Conservation (phyloP, 2,888 invertebrate species). For the Trimorus sp. region DNA sequence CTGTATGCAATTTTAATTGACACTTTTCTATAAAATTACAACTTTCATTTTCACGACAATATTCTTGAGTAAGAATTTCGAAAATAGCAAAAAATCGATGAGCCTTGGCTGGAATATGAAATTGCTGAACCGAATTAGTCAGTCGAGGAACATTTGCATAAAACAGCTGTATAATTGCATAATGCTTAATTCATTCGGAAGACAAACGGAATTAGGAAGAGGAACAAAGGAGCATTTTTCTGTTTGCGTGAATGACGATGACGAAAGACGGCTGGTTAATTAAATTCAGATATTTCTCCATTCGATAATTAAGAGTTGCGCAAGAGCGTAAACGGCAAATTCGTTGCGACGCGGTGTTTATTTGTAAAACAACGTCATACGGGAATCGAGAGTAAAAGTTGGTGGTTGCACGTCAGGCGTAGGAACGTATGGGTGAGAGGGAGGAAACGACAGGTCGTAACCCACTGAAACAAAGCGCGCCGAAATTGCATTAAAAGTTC, state of each 20-base stretch:
- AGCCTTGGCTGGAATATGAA: not conserved
- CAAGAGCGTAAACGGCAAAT: slow-evolving; percentile 14
- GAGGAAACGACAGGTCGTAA: slow-evolving; percentile 11
- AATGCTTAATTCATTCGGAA: slow-evolving; percentile 24
- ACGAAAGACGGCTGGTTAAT: slow-evolving; percentile 37
- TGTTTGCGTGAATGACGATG: slow-evolving; percentile 27
- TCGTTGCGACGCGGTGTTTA: slow-evolving; percentile 19
- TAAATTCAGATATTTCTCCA: slow-evolving; percentile 37
- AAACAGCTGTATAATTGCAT: slow-evolving; percentile 28
- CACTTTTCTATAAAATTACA: too few relatives aligned
- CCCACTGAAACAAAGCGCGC: slow-evolving; percentile 13
- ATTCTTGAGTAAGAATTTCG: too few relatives aligned
- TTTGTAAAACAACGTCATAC: slow-evolving; percentile 24
- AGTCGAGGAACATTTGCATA: slow-evolving; percentile 10
- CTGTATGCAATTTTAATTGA: too few relatives aligned
- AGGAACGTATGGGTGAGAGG: not conserved
- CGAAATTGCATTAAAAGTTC: slow-evolving; percentile 6
- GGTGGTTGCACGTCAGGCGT: slow-evolving; percentile 5
- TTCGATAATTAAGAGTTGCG: slow-evolving; percentile 31
- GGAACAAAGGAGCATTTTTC: slow-evolving; percentile 41
- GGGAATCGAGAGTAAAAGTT: slow-evolving; percentile 27
- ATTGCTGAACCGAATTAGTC: slow-evolving; percentile 9
- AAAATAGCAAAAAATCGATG: too few relatives aligned
- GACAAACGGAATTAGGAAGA: slow-evolving; percentile 43
- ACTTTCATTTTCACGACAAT: too few relatives aligned